Evolutionary conservation across 2,797 vertebrate species (phyloP).

Genomic region (Iguana delicatissima): DNA sequence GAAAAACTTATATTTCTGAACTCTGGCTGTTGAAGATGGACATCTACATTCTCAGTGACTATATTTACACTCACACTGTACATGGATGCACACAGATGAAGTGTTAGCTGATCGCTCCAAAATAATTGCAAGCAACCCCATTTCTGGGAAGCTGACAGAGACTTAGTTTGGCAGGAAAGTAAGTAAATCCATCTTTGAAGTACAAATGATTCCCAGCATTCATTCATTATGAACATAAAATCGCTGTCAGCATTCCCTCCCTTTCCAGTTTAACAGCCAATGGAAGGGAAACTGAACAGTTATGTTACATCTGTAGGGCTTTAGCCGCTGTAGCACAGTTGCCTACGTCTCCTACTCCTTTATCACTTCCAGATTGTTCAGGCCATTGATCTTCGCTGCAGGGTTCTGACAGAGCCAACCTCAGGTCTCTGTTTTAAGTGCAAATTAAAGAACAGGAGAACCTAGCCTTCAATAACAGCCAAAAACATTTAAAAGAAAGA

Average conservation of each 20-base stretch:
- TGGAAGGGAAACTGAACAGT: conserved; percentile 59
- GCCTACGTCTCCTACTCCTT: conserved; percentile 56
- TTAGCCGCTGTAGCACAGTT: conserved; percentile 52
- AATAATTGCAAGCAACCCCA: conserved; percentile 7
- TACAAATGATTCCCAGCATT: conserved; percentile 50
- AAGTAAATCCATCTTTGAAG: conserved; percentile 53
- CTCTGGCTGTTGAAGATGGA: no score
- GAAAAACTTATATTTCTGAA: no score
- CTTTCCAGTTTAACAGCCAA: conserved; percentile 52
- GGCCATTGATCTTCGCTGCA: conserved; percentile 66
- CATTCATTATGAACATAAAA: conserved; percentile 56
- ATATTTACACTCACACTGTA: not conserved
- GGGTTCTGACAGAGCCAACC: conserved; percentile 41
- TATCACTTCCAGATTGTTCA: conserved; percentile 72
- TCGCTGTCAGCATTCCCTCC: conserved; percentile 50
- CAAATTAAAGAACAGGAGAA: conserved; percentile 58
- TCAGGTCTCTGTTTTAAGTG: conserved; percentile 52
- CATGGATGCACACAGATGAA: not conserved
- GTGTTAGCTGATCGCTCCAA: not conserved
- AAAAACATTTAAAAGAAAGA: not conserved
- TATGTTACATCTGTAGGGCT: conserved; percentile 63
- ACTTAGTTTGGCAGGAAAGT: conserved; percentile 45
- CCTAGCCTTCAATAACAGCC: conserved; percentile 25
- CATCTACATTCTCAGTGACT: not conserved
- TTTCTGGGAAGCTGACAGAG: conserved; percentile 29